Evolutionary conservation across 2,113 vertebrate genomes (phyloP), one percentile per base, ranked within the genome.

Genomic region (Zosterops lateralis): DNA sequence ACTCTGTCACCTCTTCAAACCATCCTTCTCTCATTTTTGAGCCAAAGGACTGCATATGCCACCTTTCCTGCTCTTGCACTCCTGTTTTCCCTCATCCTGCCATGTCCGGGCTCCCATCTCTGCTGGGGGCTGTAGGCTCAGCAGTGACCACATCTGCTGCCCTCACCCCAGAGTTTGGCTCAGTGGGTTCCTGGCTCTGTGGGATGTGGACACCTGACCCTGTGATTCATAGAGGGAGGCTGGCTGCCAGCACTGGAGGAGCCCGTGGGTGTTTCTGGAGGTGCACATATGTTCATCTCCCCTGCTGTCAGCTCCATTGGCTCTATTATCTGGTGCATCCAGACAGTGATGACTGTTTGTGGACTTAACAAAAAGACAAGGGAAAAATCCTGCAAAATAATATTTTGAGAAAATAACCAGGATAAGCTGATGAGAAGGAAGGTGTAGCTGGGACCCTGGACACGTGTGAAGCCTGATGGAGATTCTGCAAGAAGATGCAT

Each of bases 51-150:
- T 79, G 66, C 48, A 9, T 75, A 65, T 74, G 7, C 7, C n/a
- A 3, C 66, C 16, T 57, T 36, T 31, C 32, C 12, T 14, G 25
- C 1, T 2, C 75, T 66, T 17, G 21, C 7, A 1, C 17, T 44
- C 26, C 51, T n/a, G 8, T 26, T 50, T 80, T 34, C 29, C 47
- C n/a, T 45, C 3, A 0, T 21, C 48, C 53, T 50, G 58, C 66
- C 0, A 0, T 48, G 75, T 25, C 56, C 42, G 2, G 40, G 24
- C 26, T 60, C 20, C 17, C 1, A 1, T 53, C 42, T 26, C 16
- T 0, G 4, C 16, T 0, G 0, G 6, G 34, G 42, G 5, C 74
- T 38, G 29, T 12, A 8, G 56, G 64, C n/a, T 68, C 83, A 22
- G 74, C 2, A 8, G 67, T 21, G 72, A n/a, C 51, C 44, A 14